Evolutionary conservation across 2,888 invertebrate genomes (phyloP).

Genomic region (Tenthredo amoena): DNA sequence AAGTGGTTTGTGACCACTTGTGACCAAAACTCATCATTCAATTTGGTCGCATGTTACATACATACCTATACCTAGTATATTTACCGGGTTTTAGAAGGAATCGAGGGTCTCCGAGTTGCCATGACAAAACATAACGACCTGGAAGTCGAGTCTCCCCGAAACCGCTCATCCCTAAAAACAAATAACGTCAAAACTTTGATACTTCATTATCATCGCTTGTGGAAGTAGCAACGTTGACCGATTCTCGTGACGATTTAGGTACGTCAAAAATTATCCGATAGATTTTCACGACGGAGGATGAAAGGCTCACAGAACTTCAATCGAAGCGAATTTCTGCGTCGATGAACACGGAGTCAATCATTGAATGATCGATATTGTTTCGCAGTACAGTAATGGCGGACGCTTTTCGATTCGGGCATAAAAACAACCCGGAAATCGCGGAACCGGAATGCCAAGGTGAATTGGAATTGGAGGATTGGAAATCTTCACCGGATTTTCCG

Average conservation of each 20-base stretch:
- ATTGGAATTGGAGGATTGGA: background rate
- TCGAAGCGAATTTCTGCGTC: background rate
- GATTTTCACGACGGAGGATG: background rate
- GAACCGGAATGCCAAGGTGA: background rate
- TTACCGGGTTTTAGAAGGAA: background rate
- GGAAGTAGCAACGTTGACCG: background rate
- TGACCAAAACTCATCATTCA: conserved; percentile 20
- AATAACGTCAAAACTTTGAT: background rate
- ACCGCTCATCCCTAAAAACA: background rate
- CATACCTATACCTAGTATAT: background rate
- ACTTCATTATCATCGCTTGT: conserved; percentile 7
- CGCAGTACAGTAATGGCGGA: conserved; percentile 35
- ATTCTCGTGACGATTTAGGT: conserved; percentile 17
- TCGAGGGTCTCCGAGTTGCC: background rate
- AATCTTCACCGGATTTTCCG: conserved; percentile 3
- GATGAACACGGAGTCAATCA: background rate
- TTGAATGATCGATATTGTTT: conserved; percentile 23
- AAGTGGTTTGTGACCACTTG: conserved; percentile 1
- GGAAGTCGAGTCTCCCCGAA: background rate
- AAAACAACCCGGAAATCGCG: background rate
- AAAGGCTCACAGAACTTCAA: background rate
- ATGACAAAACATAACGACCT: background rate
- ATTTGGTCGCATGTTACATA: background rate
- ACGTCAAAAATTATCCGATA: background rate
- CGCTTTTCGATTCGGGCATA: conserved; percentile 30